A percentile compares a stretch with the other conserved stretches of the same genome.
Evolutionary conservation across 1,140 invertebrate genomes (phyloP).

Genomic region (Protaetia brevitarsis): DNA sequence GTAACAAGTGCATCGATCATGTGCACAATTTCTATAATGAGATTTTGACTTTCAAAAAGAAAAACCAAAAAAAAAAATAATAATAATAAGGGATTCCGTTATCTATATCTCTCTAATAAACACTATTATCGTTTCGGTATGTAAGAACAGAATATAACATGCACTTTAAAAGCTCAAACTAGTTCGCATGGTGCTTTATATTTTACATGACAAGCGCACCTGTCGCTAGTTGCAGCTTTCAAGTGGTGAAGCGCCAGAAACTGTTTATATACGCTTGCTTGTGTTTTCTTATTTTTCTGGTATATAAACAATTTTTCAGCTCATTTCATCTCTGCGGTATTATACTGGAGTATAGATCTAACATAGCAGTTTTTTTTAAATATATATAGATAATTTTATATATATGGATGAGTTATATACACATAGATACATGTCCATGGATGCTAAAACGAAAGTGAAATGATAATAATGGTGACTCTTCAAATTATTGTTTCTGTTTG

Average conservation of each 20-base stretch:
- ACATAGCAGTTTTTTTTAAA: too few species aligned
- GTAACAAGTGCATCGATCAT: slow-evolving; percentile 37
- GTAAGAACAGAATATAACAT: slow-evolving; percentile 22
- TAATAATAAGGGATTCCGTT: too few species aligned
- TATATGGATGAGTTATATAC: too few species aligned
- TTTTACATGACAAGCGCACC: too few species aligned
- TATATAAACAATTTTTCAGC: slow-evolving; percentile 11
- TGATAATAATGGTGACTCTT: not conserved
- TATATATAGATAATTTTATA: too few species aligned
- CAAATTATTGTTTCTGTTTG: too few species aligned
- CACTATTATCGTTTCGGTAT: slow-evolving; percentile 19
- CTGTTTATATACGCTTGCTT: slow-evolving; percentile 4
- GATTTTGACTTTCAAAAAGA: not conserved
- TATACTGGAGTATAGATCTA: too few species aligned
- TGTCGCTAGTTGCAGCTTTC: not conserved
- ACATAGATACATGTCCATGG: too few species aligned
- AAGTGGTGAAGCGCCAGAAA: slow-evolving; percentile 15
- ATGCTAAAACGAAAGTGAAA: not conserved
- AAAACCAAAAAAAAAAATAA: not conserved
- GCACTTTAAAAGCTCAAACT: slow-evolving; percentile 24
- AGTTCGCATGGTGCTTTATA: not conserved
- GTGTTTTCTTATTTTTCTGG: not conserved
- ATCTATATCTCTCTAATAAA: slow-evolving; percentile 10
- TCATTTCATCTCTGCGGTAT: slow-evolving; percentile 5
- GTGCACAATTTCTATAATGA: slow-evolving; percentile 36